phyloP scores from a whole-genome alignment of 1,140 invertebrate species.

The Musca vetustissima region DNA sequence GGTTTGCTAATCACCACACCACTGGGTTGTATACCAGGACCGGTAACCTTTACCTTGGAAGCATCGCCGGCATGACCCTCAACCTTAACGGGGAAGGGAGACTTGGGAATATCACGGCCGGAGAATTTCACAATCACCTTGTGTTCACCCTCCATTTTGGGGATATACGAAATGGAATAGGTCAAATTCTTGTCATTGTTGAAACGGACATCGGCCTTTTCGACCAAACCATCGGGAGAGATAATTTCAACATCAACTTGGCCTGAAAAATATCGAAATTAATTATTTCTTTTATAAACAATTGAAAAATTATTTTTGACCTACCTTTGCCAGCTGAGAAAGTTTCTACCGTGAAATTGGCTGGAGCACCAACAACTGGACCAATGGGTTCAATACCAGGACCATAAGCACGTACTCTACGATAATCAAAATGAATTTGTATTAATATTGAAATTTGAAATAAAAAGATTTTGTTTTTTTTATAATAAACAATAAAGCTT shows the following conservation, averaged over 20 bases:
- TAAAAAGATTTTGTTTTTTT: background rate
- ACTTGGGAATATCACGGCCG: slow-evolving; percentile 75
- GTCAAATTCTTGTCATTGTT: slow-evolving; percentile 87
- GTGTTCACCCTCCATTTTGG: slow-evolving; percentile 77
- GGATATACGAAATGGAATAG: slow-evolving; percentile 83
- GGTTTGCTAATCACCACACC: slow-evolving; percentile 75
- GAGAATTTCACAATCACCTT: slow-evolving; percentile 72
- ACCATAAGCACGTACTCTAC: slow-evolving; percentile 84
- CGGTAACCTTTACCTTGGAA: slow-evolving; percentile 79
- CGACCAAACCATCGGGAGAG: slow-evolving; percentile 71
- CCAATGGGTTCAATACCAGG: slow-evolving; percentile 87
- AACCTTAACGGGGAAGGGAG: slow-evolving; percentile 74
- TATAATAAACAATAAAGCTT: background rate
- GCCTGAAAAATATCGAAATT: slow-evolving; percentile 32
- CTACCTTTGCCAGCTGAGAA: slow-evolving; percentile 82
- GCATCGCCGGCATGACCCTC: slow-evolving; percentile 82
- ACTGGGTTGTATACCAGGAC: slow-evolving; percentile 79
- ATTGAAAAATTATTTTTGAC: background rate
- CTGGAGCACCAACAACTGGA: slow-evolving; percentile 74
- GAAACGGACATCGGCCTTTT: slow-evolving; percentile 77
- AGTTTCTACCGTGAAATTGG: slow-evolving; percentile 87
- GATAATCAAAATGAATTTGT: slow-evolving; percentile 30
- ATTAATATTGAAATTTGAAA: background rate
- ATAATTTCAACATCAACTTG: slow-evolving; percentile 73
- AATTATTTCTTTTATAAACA: background rate